phyloP scores from a whole-genome alignment of 2,888 invertebrate species.

The Hylaea fasciaria region DNA sequence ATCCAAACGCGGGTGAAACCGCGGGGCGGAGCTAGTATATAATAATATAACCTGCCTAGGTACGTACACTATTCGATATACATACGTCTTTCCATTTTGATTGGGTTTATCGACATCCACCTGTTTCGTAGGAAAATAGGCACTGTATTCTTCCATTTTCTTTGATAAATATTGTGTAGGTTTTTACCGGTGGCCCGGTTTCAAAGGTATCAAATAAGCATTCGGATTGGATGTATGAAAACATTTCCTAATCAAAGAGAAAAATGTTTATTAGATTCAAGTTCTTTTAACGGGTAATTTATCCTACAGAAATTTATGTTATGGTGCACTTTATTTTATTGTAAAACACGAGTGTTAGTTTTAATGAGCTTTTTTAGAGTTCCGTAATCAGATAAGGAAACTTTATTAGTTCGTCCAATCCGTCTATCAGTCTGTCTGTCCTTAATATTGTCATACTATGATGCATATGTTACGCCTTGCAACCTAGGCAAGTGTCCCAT shows the following conservation, averaged over 20 bases:
- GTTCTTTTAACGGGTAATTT: neutral
- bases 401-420: too few species aligned
- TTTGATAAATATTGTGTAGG: slow-evolving; percentile 26
- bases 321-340: too few species aligned
- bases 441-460: slow-evolving; percentile 10
- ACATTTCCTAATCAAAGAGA: slow-evolving; percentile 15
- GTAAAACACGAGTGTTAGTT: too few species aligned
- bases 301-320: neutral
- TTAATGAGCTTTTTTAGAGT: too few species aligned
- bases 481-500: slow-evolving; percentile 41
- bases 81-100: slow-evolving; percentile 40
- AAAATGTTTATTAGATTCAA: slow-evolving; percentile 22
- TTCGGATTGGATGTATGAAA: slow-evolving; percentile 26
- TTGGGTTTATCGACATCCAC: slow-evolving; percentile 31
- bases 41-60: too few species aligned
- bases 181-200: neutral
- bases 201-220: slow-evolving; percentile 32
- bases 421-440: neutral
- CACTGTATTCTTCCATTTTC: slow-evolving; percentile 29
- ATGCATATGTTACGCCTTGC: slow-evolving; percentile 36
- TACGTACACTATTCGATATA: neutral
- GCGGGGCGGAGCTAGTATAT: too few species aligned
- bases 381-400: too few species aligned
- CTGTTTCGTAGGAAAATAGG: slow-evolving; percentile 41
- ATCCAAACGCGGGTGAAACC: too few species aligned